Evolutionary conservation across 2,113 vertebrate species (phyloP), one percentile per base, ranked within the genome.

Genomic region (Octodon degus): DNA sequence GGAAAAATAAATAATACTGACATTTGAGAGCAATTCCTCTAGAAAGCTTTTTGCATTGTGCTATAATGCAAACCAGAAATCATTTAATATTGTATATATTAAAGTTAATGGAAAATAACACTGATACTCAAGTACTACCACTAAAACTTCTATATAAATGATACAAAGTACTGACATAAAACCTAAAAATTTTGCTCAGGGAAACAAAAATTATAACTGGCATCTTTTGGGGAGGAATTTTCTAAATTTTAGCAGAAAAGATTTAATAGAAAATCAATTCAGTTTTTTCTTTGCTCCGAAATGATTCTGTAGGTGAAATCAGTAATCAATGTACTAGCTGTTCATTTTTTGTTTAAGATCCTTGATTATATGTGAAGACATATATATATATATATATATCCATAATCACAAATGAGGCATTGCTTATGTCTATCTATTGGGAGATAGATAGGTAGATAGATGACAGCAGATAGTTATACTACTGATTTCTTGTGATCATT

Each of bases 271-370:
- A 94, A 93, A 88, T 79, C 20, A 37, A 0, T 82, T 90, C 43
- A n/a, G 19, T 96, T 88, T 82, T 10, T 4, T 22, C 16, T 82
- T 92, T 94, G 7, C 79, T 67, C 94, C 32, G n/a, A 85, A 55
- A 63, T 83, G 24, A 94, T 67, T 82, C 34, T 83, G 30, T 81
- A 63, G 60, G 77, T 72, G 76, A 76, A 37, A 34, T 24, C 67
- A 89, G 24, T 55, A 63, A 90, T 68, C 20, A 67, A 62, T 47
- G 25, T 19, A 87, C 65, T 34, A 72, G 34, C 24, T 60, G 77
- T 20, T 55, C 60, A 55, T 58, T 3, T 94, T 3, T 79, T 79
- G 14, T 83, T 81, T 70, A 70, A n/a, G 67, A 20, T 16, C 67
- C 34, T n/a, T 50, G 43, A 43, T 43, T 43, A 43, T 43, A 43